A percentile compares a stretch with the other conserved stretches of the same genome.
Evolutionary conservation across 2,113 vertebrate species (phyloP).

Genomic region (Neopipo cinnamomea): DNA sequence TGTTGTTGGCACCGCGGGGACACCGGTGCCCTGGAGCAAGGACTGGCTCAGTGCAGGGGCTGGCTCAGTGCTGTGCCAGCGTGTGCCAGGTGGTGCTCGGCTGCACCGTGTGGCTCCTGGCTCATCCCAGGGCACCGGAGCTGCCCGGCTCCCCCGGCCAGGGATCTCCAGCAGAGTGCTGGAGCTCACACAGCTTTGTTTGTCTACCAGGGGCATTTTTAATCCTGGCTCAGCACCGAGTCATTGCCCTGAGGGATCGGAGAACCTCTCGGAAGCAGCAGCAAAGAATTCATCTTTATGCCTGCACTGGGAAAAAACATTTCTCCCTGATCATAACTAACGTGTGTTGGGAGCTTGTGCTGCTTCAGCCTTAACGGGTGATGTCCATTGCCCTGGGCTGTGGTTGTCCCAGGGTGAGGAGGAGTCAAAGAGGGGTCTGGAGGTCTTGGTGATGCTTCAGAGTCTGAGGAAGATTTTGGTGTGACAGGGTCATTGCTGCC

Average conservation of each 20-base stretch:
- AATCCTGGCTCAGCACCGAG: not conserved
- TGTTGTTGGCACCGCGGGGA: not conserved
- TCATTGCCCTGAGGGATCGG: not conserved
- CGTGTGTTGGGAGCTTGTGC: fast-evolving
- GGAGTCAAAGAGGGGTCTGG: not conserved
- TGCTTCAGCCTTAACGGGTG: not conserved
- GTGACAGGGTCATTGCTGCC: not conserved
- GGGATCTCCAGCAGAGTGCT: fast-evolving
- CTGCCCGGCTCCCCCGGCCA: not conserved
- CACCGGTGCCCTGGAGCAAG: not conserved
- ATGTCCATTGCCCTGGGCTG: fast-evolving
- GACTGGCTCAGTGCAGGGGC: not conserved
- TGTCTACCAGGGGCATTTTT: not conserved
- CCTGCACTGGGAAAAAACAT: not conserved
- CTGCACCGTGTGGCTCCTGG: fast-evolving
- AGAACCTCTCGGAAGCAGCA: not conserved
- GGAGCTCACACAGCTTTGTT: not conserved
- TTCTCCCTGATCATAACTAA: not conserved
- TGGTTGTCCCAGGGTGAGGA: not conserved
- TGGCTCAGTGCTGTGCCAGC: not conserved
- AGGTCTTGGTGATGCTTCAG: not conserved
- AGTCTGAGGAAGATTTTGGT: not conserved
- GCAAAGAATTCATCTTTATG: not conserved
- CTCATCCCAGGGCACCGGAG: not conserved
- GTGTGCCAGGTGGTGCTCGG: not conserved